phyloP scores from a whole-genome alignment of 2,888 invertebrate genomes.

The Timema podura region DNA sequence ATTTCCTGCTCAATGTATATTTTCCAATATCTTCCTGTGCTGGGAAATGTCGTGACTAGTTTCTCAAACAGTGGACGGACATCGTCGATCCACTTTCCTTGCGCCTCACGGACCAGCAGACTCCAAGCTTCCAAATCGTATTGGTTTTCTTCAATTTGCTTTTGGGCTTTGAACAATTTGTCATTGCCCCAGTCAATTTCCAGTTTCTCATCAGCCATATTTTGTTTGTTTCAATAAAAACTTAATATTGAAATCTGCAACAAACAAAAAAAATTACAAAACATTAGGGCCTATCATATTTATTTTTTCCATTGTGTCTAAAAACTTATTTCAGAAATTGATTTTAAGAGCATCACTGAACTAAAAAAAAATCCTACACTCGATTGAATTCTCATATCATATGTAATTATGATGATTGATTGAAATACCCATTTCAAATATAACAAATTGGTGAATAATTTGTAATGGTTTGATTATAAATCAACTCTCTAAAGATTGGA shows the following conservation, averaged over 20 bases:
- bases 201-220: conserved; percentile 3
- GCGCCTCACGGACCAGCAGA: conserved; percentile 88
- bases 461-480: no score
- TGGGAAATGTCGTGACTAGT: conserved; percentile 90
- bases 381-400: not conserved
- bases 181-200: conserved; percentile 77
- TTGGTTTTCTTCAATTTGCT: conserved; percentile 79
- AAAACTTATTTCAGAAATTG: not conserved
- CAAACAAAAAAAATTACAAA: no score
- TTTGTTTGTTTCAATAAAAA: no score
- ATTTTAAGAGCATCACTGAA: not conserved
- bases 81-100: conserved; percentile 80
- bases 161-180: conserved; percentile 74
- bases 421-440: no score
- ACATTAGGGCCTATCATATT: no score
- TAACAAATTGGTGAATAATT: no score
- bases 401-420: no score
- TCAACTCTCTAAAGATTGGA: no score
- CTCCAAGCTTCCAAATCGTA: conserved; percentile 99
- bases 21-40: conserved; percentile 97
- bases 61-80: conserved; percentile 91
- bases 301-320: not conserved
- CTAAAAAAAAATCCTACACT: not conserved
- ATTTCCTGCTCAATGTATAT: conserved; percentile 99
- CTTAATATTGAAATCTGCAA: no score